phyloP scores from a whole-genome alignment of 2,797 vertebrate genomes.

The Eulemur coronatus region DNA sequence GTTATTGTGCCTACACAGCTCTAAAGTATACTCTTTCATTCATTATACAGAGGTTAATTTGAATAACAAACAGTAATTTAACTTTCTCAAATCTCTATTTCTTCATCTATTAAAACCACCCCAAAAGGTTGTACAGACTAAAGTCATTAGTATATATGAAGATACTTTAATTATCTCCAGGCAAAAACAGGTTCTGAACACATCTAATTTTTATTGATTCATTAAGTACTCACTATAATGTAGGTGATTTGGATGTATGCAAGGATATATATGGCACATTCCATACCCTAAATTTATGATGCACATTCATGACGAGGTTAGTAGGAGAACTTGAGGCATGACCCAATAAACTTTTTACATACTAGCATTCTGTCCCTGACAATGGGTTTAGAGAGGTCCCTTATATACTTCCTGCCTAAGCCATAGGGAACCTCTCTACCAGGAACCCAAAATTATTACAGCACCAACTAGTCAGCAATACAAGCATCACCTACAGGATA shows the following conservation, averaged over 20 bases:
- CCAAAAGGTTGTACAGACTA: background rate
- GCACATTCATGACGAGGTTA: background rate
- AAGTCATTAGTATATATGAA: background rate
- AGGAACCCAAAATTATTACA: background rate
- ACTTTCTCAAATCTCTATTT: background rate
- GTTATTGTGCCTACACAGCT: background rate
- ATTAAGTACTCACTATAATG: background rate
- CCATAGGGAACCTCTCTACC: background rate
- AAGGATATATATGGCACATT: background rate
- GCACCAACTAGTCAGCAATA: too few species aligned
- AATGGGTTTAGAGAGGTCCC: background rate
- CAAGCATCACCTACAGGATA: background rate
- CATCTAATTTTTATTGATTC: background rate
- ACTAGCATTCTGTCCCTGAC: background rate
- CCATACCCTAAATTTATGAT: background rate
- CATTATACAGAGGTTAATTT: background rate
- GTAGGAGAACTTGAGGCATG: background rate
- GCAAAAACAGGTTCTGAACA: background rate
- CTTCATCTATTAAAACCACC: background rate
- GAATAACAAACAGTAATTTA: background rate
- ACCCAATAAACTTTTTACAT: background rate
- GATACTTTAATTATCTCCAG: background rate
- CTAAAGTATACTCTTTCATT: background rate
- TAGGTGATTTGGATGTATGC: background rate
- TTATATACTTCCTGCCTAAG: background rate